Evolutionary conservation across 2,113 vertebrate genomes (phyloP).

Genomic region (Saimiri boliviensis): DNA sequence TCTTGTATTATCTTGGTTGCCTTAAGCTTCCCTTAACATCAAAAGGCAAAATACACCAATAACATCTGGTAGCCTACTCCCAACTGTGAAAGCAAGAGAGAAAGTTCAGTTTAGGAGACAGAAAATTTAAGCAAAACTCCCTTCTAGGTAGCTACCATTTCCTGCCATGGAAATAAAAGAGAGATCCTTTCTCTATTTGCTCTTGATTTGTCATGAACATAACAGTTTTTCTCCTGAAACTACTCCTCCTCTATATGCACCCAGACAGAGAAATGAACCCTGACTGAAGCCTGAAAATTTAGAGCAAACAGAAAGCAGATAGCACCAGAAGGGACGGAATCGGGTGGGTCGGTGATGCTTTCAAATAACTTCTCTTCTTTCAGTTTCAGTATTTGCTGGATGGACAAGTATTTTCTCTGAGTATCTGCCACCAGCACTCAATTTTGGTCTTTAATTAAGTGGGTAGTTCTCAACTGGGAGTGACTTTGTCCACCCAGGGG

Average conservation of each 20-base stretch:
- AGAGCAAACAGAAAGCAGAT: neutral
- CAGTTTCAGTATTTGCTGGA: neutral
- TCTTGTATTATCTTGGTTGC: neutral
- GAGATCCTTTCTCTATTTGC: constrained; percentile 49
- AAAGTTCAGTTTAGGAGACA: constrained; percentile 64
- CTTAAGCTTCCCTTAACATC: constrained; percentile 40
- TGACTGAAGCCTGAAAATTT: neutral
- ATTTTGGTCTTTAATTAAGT: neutral
- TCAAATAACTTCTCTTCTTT: neutral
- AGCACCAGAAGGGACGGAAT: too few relatives aligned
- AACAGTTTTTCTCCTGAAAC: neutral
- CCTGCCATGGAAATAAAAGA: constrained; percentile 52
- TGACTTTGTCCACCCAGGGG: neutral
- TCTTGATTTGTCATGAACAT: constrained; percentile 10
- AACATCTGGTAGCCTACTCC: constrained; percentile 32
- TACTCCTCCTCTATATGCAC: neutral
- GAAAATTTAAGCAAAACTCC: constrained; percentile 39
- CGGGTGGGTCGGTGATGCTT: neutral
- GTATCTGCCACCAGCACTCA: neutral
- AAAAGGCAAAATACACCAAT: constrained; percentile 49
- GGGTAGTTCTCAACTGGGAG: neutral
- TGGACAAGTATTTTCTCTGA: neutral
- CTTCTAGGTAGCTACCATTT: constrained; percentile 53
- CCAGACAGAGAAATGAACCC: neutral
- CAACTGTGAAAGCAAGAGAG: constrained; percentile 33